Evolutionary conservation across 2,888 invertebrate species (phyloP).

Genomic region (Acleris literana): DNA sequence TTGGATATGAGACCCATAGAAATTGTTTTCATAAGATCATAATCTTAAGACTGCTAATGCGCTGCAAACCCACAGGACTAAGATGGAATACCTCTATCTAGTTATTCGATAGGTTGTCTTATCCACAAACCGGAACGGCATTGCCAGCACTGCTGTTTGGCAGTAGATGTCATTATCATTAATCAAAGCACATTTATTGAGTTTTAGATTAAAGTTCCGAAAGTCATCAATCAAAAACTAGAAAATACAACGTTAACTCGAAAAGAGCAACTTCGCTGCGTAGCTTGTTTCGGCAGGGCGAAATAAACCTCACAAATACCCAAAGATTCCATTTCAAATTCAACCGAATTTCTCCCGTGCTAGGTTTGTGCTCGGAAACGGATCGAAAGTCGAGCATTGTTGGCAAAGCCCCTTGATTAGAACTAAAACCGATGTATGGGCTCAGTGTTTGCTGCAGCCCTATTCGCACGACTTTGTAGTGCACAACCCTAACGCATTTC

Average conservation of each 20-base stretch:
- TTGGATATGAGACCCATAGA: too few species aligned
- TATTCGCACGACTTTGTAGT: slow-evolving; percentile 2
- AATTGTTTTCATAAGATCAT: too few species aligned
- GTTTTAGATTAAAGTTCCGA: too few species aligned
- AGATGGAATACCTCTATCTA: too few species aligned
- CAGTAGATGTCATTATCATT: too few species aligned
- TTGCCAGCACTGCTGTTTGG: too few species aligned
- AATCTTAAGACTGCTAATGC: too few species aligned
- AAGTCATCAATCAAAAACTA: neutral
- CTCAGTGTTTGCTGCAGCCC: slow-evolving; percentile 9
- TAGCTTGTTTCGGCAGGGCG: slow-evolving; percentile 38
- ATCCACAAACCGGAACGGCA: too few species aligned
- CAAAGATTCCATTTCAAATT: slow-evolving; percentile 62
- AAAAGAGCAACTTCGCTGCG: neutral
- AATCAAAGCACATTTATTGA: too few species aligned
- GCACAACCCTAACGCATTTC: too few species aligned
- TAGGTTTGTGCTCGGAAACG: slow-evolving; percentile 73
- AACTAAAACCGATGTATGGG: slow-evolving; percentile 45
- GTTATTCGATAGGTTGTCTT: too few species aligned
- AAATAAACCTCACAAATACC: slow-evolving; percentile 66
- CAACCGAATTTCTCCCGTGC: slow-evolving; percentile 58
- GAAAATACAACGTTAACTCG: neutral
- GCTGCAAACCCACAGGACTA: too few species aligned
- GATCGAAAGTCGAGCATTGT: slow-evolving; percentile 69
- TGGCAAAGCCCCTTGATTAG: slow-evolving; percentile 59